phyloP scores from a whole-genome alignment of 1,140 invertebrate species.

The Adoxophyes honmai region DNA sequence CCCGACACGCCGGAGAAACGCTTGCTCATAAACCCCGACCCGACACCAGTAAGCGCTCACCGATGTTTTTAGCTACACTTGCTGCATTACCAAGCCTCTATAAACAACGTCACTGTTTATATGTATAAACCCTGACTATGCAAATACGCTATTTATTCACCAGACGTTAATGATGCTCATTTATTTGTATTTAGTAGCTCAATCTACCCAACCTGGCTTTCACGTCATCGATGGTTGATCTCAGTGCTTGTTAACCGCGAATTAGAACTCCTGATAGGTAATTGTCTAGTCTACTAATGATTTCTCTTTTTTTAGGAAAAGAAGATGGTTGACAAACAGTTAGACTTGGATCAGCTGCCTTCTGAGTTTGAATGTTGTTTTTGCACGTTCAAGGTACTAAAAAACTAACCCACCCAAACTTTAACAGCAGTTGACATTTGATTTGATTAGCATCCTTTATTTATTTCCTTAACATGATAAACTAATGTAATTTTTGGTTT shows the following conservation, averaged over 20 bases:
- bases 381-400: conserved; percentile 94
- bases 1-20: conserved; percentile 71
- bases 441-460: conserved; percentile 20
- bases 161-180: no score
- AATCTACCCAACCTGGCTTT: no score
- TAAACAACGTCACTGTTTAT: no score
- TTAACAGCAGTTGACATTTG: background rate
- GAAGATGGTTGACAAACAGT: conserved; percentile 80
- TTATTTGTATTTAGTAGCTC: no score
- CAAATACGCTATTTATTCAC: background rate
- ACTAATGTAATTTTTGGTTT: background rate
- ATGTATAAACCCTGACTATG: no score
- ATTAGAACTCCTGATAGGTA: conserved; percentile 24
- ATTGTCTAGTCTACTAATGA: conserved; percentile 47
- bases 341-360: conserved; percentile 82
- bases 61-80: conserved; percentile 11
- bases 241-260: conserved; percentile 15
- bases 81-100: background rate
- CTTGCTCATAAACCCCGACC: conserved; percentile 74
- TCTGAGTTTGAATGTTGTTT: conserved; percentile 97
- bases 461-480: conserved; percentile 4
- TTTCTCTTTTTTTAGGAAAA: conserved; percentile 77
- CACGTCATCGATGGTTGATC: conserved; percentile 15
- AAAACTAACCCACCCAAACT: conserved; percentile 40
- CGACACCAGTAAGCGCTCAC: conserved; percentile 69